phyloP scores from a whole-genome alignment of 2,888 invertebrate genomes.

The Epiblema foenella region DNA sequence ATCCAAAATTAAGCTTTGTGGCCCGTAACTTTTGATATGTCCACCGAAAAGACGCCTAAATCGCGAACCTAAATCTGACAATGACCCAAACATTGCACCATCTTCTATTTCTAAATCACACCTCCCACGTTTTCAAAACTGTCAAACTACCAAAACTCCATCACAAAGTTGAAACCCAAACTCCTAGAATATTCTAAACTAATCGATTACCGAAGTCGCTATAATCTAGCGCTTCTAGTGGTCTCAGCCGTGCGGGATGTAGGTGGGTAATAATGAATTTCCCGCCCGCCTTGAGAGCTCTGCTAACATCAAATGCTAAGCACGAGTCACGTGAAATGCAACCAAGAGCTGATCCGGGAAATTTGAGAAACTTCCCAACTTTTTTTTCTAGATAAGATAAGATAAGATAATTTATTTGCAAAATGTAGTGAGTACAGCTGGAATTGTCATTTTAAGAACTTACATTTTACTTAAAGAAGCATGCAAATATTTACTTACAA shows the following conservation, averaged over 20 bases:
- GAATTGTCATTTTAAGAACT: no score
- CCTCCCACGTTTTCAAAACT: conserved; percentile 1
- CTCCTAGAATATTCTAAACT: conserved; percentile 14
- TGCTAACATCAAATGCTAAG: conserved; percentile 36
- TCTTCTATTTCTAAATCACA: not conserved
- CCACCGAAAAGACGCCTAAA: no score
- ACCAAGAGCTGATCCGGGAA: conserved; percentile 12
- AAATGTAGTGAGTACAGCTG: no score
- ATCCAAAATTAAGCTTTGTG: no score
- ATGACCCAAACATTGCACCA: not conserved
- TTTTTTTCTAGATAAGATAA: no score
- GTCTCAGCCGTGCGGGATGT: conserved; percentile 13
- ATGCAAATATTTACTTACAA: no score
- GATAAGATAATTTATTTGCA: no score
- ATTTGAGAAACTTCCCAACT: not conserved
- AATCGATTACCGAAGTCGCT: conserved; percentile 8
- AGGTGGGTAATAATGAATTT: conserved; percentile 41
- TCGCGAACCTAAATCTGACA: no score
- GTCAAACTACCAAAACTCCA: not conserved
- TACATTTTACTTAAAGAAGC: no score
- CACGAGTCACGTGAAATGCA: conserved; percentile 19
- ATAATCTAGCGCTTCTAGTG: conserved; percentile 33
- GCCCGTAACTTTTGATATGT: no score
- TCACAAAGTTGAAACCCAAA: conserved; percentile 2
- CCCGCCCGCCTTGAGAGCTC: conserved; percentile 29